Evolutionary conservation across 23 tunicate species (phyloP).

Genomic region (Botrylloides violaceus): DNA sequence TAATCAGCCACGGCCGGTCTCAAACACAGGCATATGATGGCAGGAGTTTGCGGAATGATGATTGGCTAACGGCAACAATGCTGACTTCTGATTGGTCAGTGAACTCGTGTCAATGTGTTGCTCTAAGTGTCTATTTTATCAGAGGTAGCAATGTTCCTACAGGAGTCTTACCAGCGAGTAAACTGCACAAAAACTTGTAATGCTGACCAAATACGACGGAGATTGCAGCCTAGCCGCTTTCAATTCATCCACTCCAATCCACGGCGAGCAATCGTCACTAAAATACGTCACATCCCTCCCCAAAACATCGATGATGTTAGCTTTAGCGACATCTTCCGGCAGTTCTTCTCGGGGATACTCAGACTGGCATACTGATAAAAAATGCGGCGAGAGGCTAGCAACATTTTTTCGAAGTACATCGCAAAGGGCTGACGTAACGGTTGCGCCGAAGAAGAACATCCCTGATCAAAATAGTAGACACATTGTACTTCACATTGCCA

Average conservation of each 20-base stretch:
- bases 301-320: background rate
- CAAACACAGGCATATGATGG: too few relatives aligned
- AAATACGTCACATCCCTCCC: background rate
- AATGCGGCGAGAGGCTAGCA: slow-evolving; percentile 10
- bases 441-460: slow-evolving; percentile 3
- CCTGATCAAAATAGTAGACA: slow-evolving; percentile 16
- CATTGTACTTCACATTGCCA: too few relatives aligned
- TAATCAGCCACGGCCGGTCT: too few relatives aligned
- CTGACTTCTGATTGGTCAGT: too few relatives aligned
- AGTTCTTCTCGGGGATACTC: background rate
- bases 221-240: slow-evolving; percentile 10
- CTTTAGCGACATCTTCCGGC: background rate
- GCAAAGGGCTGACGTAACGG: slow-evolving; percentile 11
- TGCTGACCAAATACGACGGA: slow-evolving; percentile 17
- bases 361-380: slow-evolving; percentile 11
- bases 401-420: slow-evolving; percentile 5
- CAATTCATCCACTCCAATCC: background rate
- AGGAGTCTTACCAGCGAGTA: slow-evolving; percentile 10
- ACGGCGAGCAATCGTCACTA: slow-evolving; percentile 19
- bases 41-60: too few relatives aligned
- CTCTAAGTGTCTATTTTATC: too few relatives aligned
- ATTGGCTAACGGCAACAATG: too few relatives aligned
- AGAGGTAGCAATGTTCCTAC: too few relatives aligned
- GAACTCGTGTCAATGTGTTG: too few relatives aligned
- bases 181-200: background rate